Percentiles rank a stretch among this genome's conserved stretches.
Evolutionary conservation across 2,797 vertebrate species (phyloP).

Genomic region (Sylvia borin): DNA sequence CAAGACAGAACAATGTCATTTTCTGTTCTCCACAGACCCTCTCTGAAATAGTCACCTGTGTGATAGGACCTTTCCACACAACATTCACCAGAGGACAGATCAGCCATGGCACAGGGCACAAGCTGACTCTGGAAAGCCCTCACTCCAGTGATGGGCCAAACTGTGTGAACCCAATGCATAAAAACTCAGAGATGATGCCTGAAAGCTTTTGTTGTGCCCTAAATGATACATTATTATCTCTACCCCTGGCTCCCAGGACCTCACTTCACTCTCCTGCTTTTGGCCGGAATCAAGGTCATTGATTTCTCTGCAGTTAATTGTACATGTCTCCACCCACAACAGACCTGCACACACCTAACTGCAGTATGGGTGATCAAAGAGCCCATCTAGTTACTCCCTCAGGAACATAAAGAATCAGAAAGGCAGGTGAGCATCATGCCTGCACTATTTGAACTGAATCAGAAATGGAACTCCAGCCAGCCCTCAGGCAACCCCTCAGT

Average conservation of each 20-base stretch:
- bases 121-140: background rate
- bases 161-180: rapidly evolving
- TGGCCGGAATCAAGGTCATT: background rate
- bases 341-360: background rate
- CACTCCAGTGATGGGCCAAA: background rate
- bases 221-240: background rate
- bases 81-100: background rate
- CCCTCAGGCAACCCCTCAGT: rapidly evolving
- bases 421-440: background rate
- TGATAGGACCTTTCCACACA: background rate
- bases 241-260: background rate
- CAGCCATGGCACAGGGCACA: background rate
- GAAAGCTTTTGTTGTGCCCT: background rate
- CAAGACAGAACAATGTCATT: slow-evolving; percentile 1
- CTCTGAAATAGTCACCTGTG: rapidly evolving
- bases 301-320: background rate
- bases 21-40: background rate
- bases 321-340: rapidly evolving
- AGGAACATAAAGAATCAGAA: background rate
- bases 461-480: background rate
- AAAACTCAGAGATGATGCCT: background rate
- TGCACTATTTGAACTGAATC: background rate
- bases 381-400: background rate
- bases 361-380: background rate
- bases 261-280: background rate